These are phyloP conservation scores for Lasioglossum leucozonium DNA, from an alignment of 2,888 invertebrate genomes.

Conservation along the genomic window DNA sequence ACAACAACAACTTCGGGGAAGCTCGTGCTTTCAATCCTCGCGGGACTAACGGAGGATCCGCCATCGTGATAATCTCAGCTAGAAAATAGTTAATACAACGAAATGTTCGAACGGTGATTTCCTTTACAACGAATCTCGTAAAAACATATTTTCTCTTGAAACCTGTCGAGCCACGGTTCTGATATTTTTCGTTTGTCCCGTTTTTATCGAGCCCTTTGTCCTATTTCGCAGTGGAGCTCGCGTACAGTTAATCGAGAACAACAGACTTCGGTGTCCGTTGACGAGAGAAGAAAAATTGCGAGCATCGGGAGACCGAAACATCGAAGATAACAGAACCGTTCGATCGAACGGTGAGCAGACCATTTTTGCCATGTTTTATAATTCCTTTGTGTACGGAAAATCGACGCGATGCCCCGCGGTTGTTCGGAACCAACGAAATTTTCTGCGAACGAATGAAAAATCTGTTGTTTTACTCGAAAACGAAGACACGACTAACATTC, in stretches of 20 bases:
- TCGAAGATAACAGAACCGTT: background rate
- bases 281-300: background rate
- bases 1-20: background rate
- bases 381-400: background rate
- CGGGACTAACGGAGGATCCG: background rate
- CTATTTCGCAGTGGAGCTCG: background rate
- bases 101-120: background rate
- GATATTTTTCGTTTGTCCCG: background rate
- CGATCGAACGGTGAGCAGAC: background rate
- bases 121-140: background rate
- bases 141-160: background rate
- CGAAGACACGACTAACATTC: too few species aligned
- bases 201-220: background rate
- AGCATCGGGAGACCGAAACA: background rate
- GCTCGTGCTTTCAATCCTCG: background rate
- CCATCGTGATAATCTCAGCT: background rate
- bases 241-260: background rate
- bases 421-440: background rate
- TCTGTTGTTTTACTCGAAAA: too few species aligned
- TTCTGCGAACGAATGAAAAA: background rate
- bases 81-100: background rate
- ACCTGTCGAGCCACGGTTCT: background rate
- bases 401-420: background rate
- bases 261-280: background rate
- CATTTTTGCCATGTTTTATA: background rate